Evolutionary conservation across 2,888 invertebrate genomes (phyloP).

Genomic region (Harpagoxenus sublaevis): DNA sequence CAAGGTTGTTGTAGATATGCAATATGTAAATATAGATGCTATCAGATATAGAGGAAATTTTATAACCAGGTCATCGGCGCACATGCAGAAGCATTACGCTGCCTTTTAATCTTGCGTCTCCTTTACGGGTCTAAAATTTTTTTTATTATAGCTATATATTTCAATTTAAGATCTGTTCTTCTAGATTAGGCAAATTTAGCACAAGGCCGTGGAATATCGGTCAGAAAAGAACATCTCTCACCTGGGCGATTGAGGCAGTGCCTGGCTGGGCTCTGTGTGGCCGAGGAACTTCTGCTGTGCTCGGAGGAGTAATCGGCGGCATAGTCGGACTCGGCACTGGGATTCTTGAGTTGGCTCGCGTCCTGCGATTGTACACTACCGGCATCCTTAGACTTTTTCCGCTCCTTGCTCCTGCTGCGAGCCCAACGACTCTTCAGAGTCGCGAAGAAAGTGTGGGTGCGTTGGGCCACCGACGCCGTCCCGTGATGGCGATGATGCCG

Average conservation of each 20-base stretch:
- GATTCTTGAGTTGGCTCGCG: constrained; percentile 84
- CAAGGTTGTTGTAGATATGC: not conserved
- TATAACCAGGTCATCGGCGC: constrained; percentile 20
- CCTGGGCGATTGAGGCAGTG: constrained; percentile 89
- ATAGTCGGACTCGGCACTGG: constrained; percentile 88
- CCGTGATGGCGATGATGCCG: constrained; percentile 87
- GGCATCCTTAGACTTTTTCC: constrained; percentile 89
- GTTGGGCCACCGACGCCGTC: constrained; percentile 91
- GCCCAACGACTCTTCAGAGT: constrained; percentile 94
- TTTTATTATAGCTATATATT: not conserved
- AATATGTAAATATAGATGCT: not conserved
- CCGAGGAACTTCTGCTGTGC: constrained; percentile 89
- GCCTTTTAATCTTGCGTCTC: not conserved
- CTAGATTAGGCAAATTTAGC: not conserved
- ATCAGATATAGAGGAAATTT: not conserved
- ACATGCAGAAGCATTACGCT: not conserved
- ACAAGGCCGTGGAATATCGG: not conserved
- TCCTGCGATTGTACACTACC: constrained; percentile 84
- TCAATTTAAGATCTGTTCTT: not conserved
- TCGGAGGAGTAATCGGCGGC: constrained; percentile 94
- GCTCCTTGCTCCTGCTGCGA: constrained; percentile 91
- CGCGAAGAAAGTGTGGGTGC: constrained; percentile 94
- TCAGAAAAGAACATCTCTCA: constrained; percentile 66
- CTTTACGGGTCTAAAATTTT: not conserved
- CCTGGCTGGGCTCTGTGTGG: constrained; percentile 92